Conservation (phyloP, 2,888 invertebrate genomes). For the Carcina quercana region DNA sequence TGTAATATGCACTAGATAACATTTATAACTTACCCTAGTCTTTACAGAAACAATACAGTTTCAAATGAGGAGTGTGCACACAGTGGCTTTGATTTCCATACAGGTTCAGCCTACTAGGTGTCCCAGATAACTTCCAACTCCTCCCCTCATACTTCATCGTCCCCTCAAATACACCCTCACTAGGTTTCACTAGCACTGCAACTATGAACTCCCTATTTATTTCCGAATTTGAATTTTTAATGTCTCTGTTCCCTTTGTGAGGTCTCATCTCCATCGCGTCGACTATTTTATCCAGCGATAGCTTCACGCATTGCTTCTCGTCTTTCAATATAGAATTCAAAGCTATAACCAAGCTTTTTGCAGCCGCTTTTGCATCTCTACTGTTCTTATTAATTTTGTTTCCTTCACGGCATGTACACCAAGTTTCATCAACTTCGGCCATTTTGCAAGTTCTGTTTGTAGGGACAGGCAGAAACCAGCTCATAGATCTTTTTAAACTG, state of each 20-base stretch:
- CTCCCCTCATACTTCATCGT: conserved; percentile 62
- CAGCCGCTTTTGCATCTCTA: conserved; percentile 64
- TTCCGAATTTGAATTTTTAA: too few relatives aligned
- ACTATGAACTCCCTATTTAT: conserved; percentile 71
- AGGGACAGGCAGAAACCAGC: conserved; percentile 81
- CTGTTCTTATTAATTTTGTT: conserved; percentile 64
- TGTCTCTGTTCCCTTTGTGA: conserved; percentile 41
- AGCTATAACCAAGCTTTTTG: conserved; percentile 71
- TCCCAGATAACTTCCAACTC: conserved; percentile 69
- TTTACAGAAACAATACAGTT: conserved; percentile 5
- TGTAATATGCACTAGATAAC: too few relatives aligned
- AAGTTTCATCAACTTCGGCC: conserved; percentile 83
- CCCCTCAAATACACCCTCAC: conserved; percentile 81
- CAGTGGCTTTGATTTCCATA: conserved; percentile 83
- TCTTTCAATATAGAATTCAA: conserved; percentile 76
- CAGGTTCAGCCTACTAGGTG: conserved; percentile 81
- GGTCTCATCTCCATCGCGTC: conserved; percentile 59
- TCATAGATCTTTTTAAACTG: conserved; percentile 70
- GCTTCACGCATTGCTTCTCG: conserved; percentile 75
- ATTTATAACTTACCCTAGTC: neutral
- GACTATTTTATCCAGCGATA: conserved; percentile 53
- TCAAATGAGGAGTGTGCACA: conserved; percentile 76
- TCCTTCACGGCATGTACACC: conserved; percentile 85
- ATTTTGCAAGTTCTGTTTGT: conserved; percentile 78
- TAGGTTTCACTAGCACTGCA: conserved; percentile 74